Conservation (phyloP, 1,140 invertebrate species). For the Muscidifurax raptorellus region DNA sequence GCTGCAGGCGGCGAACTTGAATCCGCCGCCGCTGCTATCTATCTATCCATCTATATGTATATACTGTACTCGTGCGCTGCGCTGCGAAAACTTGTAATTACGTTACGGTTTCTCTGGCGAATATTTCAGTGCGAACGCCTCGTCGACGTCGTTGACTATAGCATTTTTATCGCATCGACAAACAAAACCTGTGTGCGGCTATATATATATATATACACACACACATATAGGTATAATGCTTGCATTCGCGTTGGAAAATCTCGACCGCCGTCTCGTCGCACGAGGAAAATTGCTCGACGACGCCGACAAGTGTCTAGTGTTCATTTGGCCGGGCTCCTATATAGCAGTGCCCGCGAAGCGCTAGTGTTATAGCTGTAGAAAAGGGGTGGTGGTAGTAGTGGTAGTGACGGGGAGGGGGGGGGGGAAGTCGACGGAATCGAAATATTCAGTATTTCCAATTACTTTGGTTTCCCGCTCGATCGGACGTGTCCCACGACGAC, state of each 20-base stretch:
- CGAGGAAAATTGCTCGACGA: not conserved
- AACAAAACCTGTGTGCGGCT: too few species aligned
- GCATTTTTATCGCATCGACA: too few species aligned
- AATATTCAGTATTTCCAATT: constrained; percentile 61
- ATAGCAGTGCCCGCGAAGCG: not conserved
- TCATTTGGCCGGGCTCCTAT: not conserved
- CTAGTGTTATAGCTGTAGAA: not conserved
- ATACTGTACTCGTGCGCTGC: too few species aligned
- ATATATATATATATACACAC: too few species aligned
- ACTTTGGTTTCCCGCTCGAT: constrained; percentile 56
- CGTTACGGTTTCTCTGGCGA: not conserved
- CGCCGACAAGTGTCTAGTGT: not conserved
- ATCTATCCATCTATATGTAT: too few species aligned
- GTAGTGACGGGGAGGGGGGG: not conserved
- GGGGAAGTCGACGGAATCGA: constrained; percentile 56
- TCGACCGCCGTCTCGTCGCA: too few species aligned
- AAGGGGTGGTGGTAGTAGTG: too few species aligned
- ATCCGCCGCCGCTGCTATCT: too few species aligned
- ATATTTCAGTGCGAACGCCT: not conserved
- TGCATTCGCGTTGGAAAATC: too few species aligned
- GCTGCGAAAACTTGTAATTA: not conserved
- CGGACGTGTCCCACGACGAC: constrained; percentile 51
- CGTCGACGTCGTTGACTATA: too few species aligned
- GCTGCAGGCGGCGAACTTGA: not conserved
- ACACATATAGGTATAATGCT: too few species aligned